A percentile compares a stretch with the other conserved stretches of the same genome.
Conservation (phyloP, 2,113 vertebrate genomes). For the Pholis gunnellus region DNA sequence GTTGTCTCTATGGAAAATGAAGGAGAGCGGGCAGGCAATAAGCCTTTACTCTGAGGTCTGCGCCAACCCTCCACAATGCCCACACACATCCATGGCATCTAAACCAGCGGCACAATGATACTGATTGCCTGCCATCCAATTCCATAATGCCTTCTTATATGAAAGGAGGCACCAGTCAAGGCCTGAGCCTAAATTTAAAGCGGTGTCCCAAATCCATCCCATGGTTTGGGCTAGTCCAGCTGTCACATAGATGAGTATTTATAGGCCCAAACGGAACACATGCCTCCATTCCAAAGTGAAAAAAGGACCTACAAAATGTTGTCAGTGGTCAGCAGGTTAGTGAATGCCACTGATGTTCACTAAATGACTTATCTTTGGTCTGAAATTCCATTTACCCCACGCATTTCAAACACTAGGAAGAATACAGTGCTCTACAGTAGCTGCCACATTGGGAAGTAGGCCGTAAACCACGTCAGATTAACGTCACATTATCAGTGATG, state of each 20-base stretch:
- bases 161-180: conserved; percentile 58
- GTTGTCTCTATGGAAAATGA: conserved; percentile 65
- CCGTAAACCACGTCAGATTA: neutral
- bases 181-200: conserved; percentile 73
- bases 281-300: conserved; percentile 55
- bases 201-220: conserved; percentile 55
- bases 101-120: conserved; percentile 39
- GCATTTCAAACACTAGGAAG: neutral
- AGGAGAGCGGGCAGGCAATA: conserved; percentile 48
- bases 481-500: neutral
- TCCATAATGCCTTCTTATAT: conserved; percentile 15
- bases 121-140: conserved; percentile 33
- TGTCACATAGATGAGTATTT: conserved; percentile 77
- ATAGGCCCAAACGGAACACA: conserved; percentile 73
- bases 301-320: conserved; percentile 42
- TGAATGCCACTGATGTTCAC: conserved; percentile 32
- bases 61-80: conserved; percentile 23
- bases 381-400: neutral
- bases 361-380: conserved; percentile 14
- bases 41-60: conserved; percentile 19
- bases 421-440: neutral
- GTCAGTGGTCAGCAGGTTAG: conserved; percentile 52
- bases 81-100: conserved; percentile 43
- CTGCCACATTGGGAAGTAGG: neutral
- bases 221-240: conserved; percentile 64